Conservation (phyloP, 2,888 invertebrate genomes). For the Thereva nobilitata region DNA sequence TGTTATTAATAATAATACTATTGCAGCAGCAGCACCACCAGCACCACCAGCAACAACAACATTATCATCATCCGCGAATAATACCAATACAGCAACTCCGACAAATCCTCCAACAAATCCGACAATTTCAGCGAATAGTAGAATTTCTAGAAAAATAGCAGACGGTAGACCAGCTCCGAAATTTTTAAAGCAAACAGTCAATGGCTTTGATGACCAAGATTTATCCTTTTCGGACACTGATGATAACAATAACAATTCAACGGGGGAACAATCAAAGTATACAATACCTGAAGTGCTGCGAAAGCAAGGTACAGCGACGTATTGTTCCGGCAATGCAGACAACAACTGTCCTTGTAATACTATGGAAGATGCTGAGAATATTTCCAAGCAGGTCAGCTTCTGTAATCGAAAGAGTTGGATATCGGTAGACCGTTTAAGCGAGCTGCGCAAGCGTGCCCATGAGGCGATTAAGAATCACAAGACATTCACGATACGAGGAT, state of each 20-base stretch:
- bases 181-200: too few species aligned
- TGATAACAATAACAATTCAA: constrained; percentile 13
- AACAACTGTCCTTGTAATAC: constrained; percentile 41
- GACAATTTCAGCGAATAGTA: too few species aligned
- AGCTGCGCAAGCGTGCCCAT: constrained; percentile 68
- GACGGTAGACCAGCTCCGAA: too few species aligned
- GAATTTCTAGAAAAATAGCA: too few species aligned
- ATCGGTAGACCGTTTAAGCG: constrained; percentile 67
- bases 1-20: too few species aligned
- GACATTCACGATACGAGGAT: constrained; percentile 72
- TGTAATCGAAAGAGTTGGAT: constrained; percentile 60
- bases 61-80: too few species aligned
- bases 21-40: too few species aligned
- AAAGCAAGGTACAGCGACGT: constrained; percentile 39
- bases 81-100: too few species aligned
- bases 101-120: too few species aligned
- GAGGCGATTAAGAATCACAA: constrained; percentile 67
- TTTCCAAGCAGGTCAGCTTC: constrained; percentile 42
- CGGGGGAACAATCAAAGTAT: background rate
- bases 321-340: constrained; percentile 38
- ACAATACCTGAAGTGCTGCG: constrained; percentile 41
- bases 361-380: constrained; percentile 38
- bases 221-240: background rate
- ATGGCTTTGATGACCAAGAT: background rate
- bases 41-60: too few species aligned